Percentiles rank a stretch among this genome's conserved stretches.
Evolutionary conservation across 2,888 invertebrate genomes (phyloP).

Genomic region (Caradrina kadenii): DNA sequence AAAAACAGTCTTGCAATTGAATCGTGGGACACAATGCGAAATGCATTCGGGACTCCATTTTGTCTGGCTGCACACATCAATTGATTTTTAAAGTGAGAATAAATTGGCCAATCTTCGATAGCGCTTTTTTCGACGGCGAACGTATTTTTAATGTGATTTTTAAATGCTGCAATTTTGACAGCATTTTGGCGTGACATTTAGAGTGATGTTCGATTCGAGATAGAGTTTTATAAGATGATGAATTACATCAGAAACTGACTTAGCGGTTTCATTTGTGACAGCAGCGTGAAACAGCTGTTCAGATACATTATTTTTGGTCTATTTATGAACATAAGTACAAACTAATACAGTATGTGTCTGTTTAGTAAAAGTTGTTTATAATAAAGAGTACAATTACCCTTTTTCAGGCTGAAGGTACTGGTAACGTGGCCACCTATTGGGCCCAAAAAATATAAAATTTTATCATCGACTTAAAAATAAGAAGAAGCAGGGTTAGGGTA

Average conservation of each 20-base stretch:
- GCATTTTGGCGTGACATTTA: constrained; percentile 4
- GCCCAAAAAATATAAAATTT: no score
- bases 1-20: constrained; percentile 57
- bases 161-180: constrained; percentile 27
- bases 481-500: not conserved
- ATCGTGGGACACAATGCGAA: constrained; percentile 54
- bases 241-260: not conserved
- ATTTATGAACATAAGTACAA: no score
- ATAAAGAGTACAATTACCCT: not conserved
- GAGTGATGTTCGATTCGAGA: not conserved
- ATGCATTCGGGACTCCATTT: constrained; percentile 59
- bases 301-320: no score
- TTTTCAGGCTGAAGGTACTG: not conserved
- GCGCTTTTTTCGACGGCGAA: constrained; percentile 44
- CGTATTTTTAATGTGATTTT: constrained; percentile 37
- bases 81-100: constrained; percentile 64
- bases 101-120: constrained; percentile 60
- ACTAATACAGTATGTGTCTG: not conserved
- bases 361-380: not conserved
- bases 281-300: no score
- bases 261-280: no score
- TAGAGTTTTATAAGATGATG: not conserved
- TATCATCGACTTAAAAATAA: no score
- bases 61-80: constrained; percentile 60
- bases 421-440: no score